Evolutionary conservation across 1,140 invertebrate species (phyloP).

Genomic region (Trinorchestia longiramus): DNA sequence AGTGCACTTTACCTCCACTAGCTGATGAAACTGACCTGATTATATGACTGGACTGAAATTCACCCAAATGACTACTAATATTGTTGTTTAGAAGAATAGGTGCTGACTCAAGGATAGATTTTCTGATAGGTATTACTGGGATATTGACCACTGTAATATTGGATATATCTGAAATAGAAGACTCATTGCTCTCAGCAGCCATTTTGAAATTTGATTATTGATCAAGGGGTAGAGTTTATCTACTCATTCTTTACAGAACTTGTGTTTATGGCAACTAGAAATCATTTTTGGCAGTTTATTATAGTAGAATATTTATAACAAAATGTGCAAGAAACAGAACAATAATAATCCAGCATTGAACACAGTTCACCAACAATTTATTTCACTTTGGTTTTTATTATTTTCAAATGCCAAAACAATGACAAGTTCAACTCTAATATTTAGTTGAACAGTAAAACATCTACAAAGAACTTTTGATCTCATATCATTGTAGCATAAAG

Average conservation of each 20-base stretch:
- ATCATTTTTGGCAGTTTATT: neutral
- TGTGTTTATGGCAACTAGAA: neutral
- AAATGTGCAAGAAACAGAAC: neutral
- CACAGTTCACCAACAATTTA: neutral
- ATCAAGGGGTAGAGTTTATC: neutral
- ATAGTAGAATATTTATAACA: neutral
- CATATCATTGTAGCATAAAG: neutral
- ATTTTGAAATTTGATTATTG: neutral
- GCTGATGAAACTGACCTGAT: neutral
- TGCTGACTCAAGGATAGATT: neutral
- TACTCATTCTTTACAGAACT: neutral
- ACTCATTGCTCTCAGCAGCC: neutral
- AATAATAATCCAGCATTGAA: neutral
- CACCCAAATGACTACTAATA: neutral
- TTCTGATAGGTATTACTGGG: neutral
- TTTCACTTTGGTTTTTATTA: neutral
- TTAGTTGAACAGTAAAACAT: neutral
- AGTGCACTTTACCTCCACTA: neutral
- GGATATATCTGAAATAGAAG: neutral
- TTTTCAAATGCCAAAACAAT: neutral
- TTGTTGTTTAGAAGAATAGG: neutral
- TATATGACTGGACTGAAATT: neutral
- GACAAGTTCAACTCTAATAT: neutral
- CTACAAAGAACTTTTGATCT: neutral
- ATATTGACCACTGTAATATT: slow-evolving; percentile 28